phyloP scores from a whole-genome alignment of 2,888 invertebrate genomes.

The Prosopocoilus inquinatus region DNA sequence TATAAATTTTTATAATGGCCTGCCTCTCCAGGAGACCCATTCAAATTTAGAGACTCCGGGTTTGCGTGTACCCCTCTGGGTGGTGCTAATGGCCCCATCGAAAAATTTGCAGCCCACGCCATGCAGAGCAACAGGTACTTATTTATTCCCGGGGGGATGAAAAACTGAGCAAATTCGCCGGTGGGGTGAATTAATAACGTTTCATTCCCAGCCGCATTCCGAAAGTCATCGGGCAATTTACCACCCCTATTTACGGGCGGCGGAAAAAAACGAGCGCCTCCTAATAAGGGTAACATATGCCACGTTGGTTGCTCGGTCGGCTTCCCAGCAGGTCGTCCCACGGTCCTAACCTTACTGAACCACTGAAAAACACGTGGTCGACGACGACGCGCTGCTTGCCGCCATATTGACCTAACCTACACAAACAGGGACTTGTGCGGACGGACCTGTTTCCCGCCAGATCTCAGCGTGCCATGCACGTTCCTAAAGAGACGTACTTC shows the following conservation, averaged over 20 bases:
- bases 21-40: no score
- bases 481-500: constrained; percentile 8
- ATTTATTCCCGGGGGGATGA: not conserved
- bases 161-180: not conserved
- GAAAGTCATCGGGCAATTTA: constrained; percentile 5
- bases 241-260: not conserved
- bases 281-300: constrained; percentile 9
- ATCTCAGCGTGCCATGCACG: constrained; percentile 16
- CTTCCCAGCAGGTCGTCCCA: constrained; percentile 24
- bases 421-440: constrained; percentile 14
- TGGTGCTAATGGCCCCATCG: no score
- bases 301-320: not conserved
- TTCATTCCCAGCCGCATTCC: not conserved
- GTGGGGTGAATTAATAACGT: not conserved
- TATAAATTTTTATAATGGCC: no score
- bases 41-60: no score
- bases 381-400: constrained; percentile 20
- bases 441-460: constrained; percentile 10
- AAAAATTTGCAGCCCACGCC: no score
- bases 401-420: constrained; percentile 16
- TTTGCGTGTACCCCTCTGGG: no score
- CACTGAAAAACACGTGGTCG: constrained; percentile 29
- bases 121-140: not conserved
- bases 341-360: constrained; percentile 34
- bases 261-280: not conserved